Evolutionary conservation across 2,888 invertebrate species (phyloP).

Genomic region (Aleiodes testaceus): DNA sequence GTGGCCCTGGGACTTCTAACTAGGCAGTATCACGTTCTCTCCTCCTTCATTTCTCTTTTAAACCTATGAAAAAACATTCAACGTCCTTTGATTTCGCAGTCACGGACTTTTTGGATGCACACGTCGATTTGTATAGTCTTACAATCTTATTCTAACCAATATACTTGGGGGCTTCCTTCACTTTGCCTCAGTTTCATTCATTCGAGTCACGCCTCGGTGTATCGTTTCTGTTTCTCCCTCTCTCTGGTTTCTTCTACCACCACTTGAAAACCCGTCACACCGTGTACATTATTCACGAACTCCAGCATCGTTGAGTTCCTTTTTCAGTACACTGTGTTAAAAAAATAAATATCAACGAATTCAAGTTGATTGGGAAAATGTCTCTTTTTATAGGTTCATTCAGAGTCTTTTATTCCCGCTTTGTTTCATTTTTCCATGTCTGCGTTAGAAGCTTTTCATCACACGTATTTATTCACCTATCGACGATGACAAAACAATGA

Average conservation of each 20-base stretch:
- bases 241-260: not conserved
- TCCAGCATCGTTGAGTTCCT: conserved; percentile 25
- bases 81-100: conserved; percentile 33
- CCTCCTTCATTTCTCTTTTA: not conserved
- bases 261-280: conserved; percentile 40
- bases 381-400: not conserved
- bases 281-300: conserved; percentile 51
- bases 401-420: conserved; percentile 24
- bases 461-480: conserved; percentile 21
- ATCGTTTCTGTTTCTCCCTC: conserved; percentile 44
- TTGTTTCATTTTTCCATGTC: conserved; percentile 2
- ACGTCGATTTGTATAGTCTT: conserved; percentile 34
- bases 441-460: conserved; percentile 9
- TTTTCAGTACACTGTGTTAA: too few species aligned
- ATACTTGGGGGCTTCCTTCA: conserved; percentile 18
- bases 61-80: not conserved
- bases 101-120: conserved; percentile 33
- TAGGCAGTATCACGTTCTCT: conserved; percentile 17
- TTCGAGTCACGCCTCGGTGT: conserved; percentile 51
- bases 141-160: conserved; percentile 16
- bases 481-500: not conserved
- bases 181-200: conserved; percentile 43
- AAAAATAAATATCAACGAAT: not conserved
- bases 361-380: not conserved
- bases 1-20: not conserved